A percentile compares a stretch with the other conserved stretches of the same genome.
These are phyloP conservation scores for Uloborus plumipes DNA, from an alignment of 2,888 invertebrate genomes.

Conservation along the genomic window DNA sequence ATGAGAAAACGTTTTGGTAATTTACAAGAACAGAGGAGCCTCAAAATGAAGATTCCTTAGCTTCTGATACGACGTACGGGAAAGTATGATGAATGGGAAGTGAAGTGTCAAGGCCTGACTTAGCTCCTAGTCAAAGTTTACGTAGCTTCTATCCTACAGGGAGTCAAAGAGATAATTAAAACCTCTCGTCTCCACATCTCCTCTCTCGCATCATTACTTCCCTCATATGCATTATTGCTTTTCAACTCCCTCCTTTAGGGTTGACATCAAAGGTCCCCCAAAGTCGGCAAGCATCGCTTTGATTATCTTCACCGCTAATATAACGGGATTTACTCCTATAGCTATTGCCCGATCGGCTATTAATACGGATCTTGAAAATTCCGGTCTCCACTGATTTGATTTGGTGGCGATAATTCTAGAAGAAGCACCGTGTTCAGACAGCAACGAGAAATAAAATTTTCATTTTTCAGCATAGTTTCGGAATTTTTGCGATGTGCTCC, in stretches of 20 bases:
- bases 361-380: constrained; percentile 17
- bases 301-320: constrained; percentile 39
- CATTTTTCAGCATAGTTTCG: too few species aligned
- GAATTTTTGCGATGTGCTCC: too few species aligned
- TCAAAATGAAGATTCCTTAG: constrained; percentile 21
- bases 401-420: too few species aligned
- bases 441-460: too few species aligned
- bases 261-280: constrained; percentile 20
- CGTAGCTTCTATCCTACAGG: constrained; percentile 22
- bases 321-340: constrained; percentile 29
- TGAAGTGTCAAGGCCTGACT: constrained; percentile 35
- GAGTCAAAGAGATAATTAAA: constrained; percentile 48
- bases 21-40: constrained; percentile 11
- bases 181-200: constrained; percentile 14
- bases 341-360: constrained; percentile 24
- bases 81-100: constrained; percentile 45
- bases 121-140: constrained; percentile 53
- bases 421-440: too few species aligned
- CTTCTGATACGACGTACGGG: constrained; percentile 1
- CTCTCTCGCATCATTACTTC: constrained; percentile 53
- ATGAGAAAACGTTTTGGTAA: not conserved
- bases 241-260: constrained; percentile 37
- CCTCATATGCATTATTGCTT: constrained; percentile 60
- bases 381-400: too few species aligned
- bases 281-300: constrained; percentile 13